Percentiles rank a stretch among this genome's conserved stretches.
Conservation (phyloP, 2,113 vertebrate genomes). For the Lethenteron reissneri region DNA sequence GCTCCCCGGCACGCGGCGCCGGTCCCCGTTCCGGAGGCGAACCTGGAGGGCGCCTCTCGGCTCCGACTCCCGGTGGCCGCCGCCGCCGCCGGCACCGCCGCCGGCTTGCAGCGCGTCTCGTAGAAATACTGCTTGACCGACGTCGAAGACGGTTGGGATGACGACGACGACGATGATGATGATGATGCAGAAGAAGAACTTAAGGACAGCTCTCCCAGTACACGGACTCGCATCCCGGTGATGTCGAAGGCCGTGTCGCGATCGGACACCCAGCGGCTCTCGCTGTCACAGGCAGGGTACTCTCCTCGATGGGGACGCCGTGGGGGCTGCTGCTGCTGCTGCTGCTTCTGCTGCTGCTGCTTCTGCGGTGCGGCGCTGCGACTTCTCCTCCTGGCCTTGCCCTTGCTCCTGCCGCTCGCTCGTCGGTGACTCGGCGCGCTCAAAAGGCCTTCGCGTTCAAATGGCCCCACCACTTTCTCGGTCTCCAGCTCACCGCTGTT, state of each 20-base stretch:
- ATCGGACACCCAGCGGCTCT: conserved; percentile 50
- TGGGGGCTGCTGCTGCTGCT: neutral
- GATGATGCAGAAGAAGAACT: no score
- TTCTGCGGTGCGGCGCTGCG: neutral
- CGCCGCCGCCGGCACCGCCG: conserved; percentile 29
- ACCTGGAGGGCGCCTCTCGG: no score
- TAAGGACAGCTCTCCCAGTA: conserved; percentile 34
- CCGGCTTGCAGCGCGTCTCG: conserved; percentile 62
- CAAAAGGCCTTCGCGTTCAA: neutral
- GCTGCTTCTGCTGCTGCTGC: neutral
- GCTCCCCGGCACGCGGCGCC: conserved; percentile 77
- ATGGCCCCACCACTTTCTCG: neutral
- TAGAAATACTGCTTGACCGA: conserved; percentile 60
- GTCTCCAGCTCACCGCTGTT: neutral
- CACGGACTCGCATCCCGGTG: conserved; percentile 30
- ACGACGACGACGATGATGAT: no score
- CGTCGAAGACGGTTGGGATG: conserved; percentile 32
- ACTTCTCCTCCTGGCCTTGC: neutral
- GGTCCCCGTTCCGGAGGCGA: conserved; percentile 17
- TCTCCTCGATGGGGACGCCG: conserved; percentile 18
- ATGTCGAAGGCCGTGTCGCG: conserved; percentile 34
- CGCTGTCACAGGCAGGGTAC: conserved; percentile 43
- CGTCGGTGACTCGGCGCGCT: neutral
- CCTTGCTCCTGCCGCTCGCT: neutral
- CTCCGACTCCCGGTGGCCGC: no score